Evolutionary conservation across 2,888 invertebrate species (phyloP), one percentile per base, ranked within the genome.

Genomic region (Pheosia gnoma): DNA sequence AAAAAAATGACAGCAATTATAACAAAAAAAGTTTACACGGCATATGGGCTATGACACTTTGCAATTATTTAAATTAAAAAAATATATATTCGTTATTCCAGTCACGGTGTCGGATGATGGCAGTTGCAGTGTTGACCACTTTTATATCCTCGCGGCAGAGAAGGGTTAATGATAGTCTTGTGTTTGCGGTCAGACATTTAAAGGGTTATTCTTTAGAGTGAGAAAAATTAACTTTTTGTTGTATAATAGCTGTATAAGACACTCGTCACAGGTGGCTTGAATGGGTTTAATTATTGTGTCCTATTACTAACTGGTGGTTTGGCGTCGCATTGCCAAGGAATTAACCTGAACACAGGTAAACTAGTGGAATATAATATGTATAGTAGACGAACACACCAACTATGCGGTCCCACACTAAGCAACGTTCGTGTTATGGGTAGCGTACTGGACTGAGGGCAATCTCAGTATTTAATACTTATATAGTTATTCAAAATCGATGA

Each of bases 121-220:
- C 93, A 90, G 91, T 86, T 91, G 91, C 78, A 78, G 83, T 82
- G 84, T 82, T 91, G 92, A 89, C 93, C 92, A 88, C 89, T 90
- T 57, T 57, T 92, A 88, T 84, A 88, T 84, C 77, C 80, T 72
- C 70, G 75, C 79, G 77, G 70, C 73, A 72, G 77, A 81, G 83
- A 84, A 80, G 78, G 76, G 64, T 66, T 63, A 36, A 75, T 75
- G 70, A 75, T 62, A 75, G 77, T 74, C 75, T 80, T 77, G 66
- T 63, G 65, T 70, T 79, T 84, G 86, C 72, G 84, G 86, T 83
- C 72, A 67, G 72, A 64, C 38, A 77, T 79, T 80, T 80, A 74
- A 78, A 82, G 84, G 85, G 84, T 81, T 82, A 82, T 85, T 85
- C 81, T 82, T 85, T 85, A 82, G 9, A 43, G 43, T 47, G 47